These are phyloP conservation scores for Danio choprae DNA, from an alignment of 2,797 vertebrate species.

Conservation along the genomic window DNA sequence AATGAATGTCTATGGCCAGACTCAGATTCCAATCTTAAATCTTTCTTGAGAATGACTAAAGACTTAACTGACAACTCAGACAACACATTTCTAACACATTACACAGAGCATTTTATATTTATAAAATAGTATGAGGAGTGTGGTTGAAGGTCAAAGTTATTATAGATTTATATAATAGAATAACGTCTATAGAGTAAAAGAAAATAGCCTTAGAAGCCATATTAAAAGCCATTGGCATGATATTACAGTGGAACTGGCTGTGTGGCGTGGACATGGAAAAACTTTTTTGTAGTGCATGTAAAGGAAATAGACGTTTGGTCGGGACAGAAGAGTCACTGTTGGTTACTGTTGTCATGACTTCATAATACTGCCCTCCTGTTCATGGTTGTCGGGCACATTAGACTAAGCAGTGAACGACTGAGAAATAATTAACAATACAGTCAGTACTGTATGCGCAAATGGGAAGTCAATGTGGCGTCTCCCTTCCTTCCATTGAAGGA, in stretches of 20 bases:
- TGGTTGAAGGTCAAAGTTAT: too few relatives aligned
- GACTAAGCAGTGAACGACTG: neutral
- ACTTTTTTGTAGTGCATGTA: neutral
- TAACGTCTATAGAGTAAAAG: too few relatives aligned
- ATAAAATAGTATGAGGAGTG: too few relatives aligned
- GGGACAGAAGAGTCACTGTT: neutral
- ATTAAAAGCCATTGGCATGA: neutral
- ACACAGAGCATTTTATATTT: too few relatives aligned
- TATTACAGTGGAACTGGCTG: neutral
- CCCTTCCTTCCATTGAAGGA: neutral
- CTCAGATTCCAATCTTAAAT: too few relatives aligned
- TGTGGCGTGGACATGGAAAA: neutral
- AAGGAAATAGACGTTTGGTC: neutral
- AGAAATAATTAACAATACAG: neutral
- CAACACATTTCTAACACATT: too few relatives aligned
- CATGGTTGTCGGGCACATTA: neutral
- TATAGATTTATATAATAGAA: too few relatives aligned
- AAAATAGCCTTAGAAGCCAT: too few relatives aligned
- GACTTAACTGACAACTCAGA: too few relatives aligned
- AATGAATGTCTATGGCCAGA: too few relatives aligned
- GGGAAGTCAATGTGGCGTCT: neutral
- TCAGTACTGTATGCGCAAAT: neutral
- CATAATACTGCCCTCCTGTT: neutral
- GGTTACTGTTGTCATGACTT: constrained; percentile 1
- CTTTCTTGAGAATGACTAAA: too few relatives aligned